phyloP scores from a whole-genome alignment of 1,140 invertebrate species.

The Neotoxoptera formosana region DNA sequence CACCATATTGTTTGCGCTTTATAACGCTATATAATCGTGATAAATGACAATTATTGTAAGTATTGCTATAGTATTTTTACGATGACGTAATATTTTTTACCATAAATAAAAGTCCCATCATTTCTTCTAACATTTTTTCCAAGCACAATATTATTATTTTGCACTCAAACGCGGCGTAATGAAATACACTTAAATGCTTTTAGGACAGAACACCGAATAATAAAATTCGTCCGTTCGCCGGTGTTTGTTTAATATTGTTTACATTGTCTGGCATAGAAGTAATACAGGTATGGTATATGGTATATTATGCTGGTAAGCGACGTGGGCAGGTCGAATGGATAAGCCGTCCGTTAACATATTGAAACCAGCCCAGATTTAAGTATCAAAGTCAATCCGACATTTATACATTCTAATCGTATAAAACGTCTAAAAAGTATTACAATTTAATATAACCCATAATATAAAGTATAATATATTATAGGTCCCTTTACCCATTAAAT shows the following conservation, averaged over 20 bases:
- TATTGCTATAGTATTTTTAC: background rate
- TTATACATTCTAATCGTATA: background rate
- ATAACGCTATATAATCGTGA: background rate
- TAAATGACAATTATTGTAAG: background rate
- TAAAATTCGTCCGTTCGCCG: background rate
- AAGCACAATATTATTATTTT: background rate
- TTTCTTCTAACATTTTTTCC: background rate
- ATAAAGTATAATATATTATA: background rate
- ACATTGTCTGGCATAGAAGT: background rate
- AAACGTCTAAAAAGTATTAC: slow-evolving; percentile 25
- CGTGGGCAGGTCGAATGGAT: background rate
- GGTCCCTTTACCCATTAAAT: background rate
- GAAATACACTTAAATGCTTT: background rate
- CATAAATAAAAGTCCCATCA: background rate
- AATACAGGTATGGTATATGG: background rate
- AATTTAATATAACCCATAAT: too few species aligned
- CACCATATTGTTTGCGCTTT: background rate
- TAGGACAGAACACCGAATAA: background rate
- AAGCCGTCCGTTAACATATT: slow-evolving; percentile 23
- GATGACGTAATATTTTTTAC: background rate
- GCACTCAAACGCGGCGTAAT: background rate
- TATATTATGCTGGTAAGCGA: background rate
- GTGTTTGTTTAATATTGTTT: background rate
- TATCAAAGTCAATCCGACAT: slow-evolving; percentile 43
- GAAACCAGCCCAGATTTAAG: slow-evolving; percentile 15